These are phyloP conservation scores for Corythoichthys haematopterus DNA, from an alignment of 2,113 vertebrate genomes.

Conservation along the genomic window DNA sequence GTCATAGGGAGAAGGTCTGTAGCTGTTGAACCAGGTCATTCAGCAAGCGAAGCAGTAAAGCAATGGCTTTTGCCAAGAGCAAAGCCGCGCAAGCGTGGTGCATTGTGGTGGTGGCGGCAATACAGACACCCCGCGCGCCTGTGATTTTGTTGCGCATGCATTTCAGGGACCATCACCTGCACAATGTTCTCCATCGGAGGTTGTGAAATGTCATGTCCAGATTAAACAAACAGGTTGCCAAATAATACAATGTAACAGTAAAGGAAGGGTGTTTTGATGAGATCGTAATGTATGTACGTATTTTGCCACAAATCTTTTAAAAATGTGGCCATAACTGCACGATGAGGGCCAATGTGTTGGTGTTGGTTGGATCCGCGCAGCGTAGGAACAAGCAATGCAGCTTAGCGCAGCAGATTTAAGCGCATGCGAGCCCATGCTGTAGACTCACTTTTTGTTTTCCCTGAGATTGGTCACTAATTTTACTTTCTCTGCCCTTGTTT, in stretches of 20 bases:
- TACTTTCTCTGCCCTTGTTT: constrained; percentile 80
- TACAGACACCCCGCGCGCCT: constrained; percentile 34
- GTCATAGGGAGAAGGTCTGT: constrained; percentile 63
- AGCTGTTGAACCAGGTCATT: constrained; percentile 51
- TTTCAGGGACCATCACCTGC: constrained; percentile 97
- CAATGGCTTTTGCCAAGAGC: constrained; percentile 49
- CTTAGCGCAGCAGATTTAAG: constrained; percentile 90
- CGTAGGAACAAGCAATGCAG: constrained; percentile 92
- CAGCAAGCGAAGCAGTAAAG: constrained; percentile 53
- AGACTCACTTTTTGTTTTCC: constrained; percentile 98
- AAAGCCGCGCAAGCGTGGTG: constrained; percentile 43
- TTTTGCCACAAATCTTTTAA: constrained; percentile 3
- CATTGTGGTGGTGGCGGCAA: constrained; percentile 43
- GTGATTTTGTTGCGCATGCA: constrained; percentile 86
- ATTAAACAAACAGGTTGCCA: neutral
- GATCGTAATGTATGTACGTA: neutral
- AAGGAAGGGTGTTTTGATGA: neutral
- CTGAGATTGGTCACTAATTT: constrained; percentile 86
- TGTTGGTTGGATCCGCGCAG: constrained; percentile 92
- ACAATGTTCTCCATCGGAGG: constrained; percentile 87
- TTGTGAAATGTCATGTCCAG: constrained; percentile 64
- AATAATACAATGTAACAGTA: neutral
- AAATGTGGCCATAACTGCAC: constrained; percentile 77
- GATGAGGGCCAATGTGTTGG: constrained; percentile 86
- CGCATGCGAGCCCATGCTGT: constrained; percentile 96